Conservation (phyloP, 92 coral and sea anemone species). For the Parazoanthus atlanticus region DNA sequence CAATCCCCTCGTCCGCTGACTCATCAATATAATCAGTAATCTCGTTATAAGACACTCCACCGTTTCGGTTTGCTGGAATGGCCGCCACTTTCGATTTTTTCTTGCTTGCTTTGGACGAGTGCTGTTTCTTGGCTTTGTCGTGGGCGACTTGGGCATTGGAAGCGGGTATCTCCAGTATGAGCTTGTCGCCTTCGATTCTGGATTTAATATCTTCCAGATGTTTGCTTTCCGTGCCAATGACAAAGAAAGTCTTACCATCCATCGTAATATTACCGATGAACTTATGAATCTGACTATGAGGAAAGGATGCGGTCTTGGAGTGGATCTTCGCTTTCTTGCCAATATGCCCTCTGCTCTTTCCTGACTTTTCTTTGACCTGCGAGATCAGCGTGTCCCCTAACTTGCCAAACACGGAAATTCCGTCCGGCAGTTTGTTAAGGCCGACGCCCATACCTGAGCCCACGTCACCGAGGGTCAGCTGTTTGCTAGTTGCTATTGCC, state of each 20-base stretch:
- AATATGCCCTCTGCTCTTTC: constrained; percentile 59
- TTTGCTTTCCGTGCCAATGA: constrained; percentile 92
- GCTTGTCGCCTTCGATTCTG: constrained; percentile 72
- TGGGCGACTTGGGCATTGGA: constrained; percentile 46
- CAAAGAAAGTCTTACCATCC: constrained; percentile 89
- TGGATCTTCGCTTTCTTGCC: constrained; percentile 44
- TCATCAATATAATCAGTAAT: constrained; percentile 85
- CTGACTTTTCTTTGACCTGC: constrained; percentile 46
- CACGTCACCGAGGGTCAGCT: constrained; percentile 82
- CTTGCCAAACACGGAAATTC: constrained; percentile 87
- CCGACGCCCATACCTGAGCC: constrained; percentile 99
- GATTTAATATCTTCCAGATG: constrained; percentile 73
- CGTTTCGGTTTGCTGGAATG: background rate
- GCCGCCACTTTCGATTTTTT: constrained; percentile 64
- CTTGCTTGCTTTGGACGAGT: constrained; percentile 46
- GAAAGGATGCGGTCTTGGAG: background rate
- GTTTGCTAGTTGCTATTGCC: constrained; percentile 99
- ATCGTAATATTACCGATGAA: constrained; percentile 95
- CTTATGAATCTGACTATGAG: constrained; percentile 61
- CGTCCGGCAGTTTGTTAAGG: constrained; percentile 76
- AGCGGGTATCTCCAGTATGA: constrained; percentile 80
- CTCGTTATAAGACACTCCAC: constrained; percentile 59
- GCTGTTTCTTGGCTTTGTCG: constrained; percentile 34
- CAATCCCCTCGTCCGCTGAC: constrained; percentile 55
- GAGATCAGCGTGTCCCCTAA: constrained; percentile 73